Evolutionary conservation across 2,113 vertebrate species (phyloP).

Genomic region (Thunnus thynnus): DNA sequence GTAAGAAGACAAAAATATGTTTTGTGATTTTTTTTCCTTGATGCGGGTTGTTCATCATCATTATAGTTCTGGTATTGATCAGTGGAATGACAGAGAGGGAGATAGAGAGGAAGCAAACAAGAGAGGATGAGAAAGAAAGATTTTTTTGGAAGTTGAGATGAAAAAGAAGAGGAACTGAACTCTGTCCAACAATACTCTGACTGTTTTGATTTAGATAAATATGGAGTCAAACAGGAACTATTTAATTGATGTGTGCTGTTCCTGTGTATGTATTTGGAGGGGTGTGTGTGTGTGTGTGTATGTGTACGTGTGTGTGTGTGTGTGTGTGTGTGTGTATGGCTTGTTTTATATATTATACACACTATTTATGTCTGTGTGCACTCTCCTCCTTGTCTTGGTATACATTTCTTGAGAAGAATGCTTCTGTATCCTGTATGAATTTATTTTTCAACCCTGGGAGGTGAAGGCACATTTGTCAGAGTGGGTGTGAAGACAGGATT

Average conservation of each 20-base stretch:
- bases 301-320: neutral
- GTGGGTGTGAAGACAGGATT: constrained; percentile 90
- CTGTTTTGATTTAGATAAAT: constrained; percentile 54
- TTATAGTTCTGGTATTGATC: constrained; percentile 67
- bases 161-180: constrained; percentile 55
- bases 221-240: constrained; percentile 56
- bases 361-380: constrained; percentile 15
- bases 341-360: constrained; percentile 11
- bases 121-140: constrained; percentile 4
- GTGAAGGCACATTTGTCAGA: constrained; percentile 85
- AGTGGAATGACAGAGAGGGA: constrained; percentile 26
- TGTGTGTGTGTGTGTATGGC: constrained; percentile 2
- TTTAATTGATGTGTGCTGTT: constrained; percentile 44
- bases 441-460: constrained; percentile 82
- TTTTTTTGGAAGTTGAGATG: constrained; percentile 35
- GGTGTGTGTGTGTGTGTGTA: constrained; percentile 24
- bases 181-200: constrained; percentile 46
- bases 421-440: constrained; percentile 85
- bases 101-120: constrained; percentile 26
- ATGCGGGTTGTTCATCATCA: constrained; percentile 57
- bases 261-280: constrained; percentile 8
- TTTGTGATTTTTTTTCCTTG: constrained; percentile 28
- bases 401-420: constrained; percentile 62
- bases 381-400: constrained; percentile 40
- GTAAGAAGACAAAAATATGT: constrained; percentile 55